Conservation (phyloP, 1,140 invertebrate species). For the Eufriesea mexicana region DNA sequence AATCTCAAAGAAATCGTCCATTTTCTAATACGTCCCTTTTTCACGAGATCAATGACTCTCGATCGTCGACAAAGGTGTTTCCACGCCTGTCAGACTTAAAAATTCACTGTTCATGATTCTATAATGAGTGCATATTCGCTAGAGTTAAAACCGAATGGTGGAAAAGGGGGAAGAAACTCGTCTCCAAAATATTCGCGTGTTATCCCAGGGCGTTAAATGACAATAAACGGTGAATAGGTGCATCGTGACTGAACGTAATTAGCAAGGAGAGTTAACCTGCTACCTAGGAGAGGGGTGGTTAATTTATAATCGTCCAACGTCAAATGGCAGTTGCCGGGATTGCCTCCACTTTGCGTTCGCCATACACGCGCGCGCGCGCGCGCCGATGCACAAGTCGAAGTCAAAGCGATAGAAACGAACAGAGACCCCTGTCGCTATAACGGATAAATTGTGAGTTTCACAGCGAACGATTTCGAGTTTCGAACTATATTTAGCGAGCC, state of each 20-base stretch:
- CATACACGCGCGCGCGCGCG: neutral
- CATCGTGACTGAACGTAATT: neutral
- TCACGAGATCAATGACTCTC: no score
- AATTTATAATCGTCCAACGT: neutral
- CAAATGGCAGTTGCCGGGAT: neutral
- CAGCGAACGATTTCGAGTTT: slow-evolving; percentile 11
- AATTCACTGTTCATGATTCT: no score
- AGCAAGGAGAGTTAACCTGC: neutral
- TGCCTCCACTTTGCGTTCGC: neutral
- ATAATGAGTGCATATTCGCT: no score
- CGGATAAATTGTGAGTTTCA: slow-evolving; percentile 42
- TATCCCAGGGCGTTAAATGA: neutral
- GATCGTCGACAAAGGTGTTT: no score
- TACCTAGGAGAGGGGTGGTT: neutral
- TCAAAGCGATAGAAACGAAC: slow-evolving; percentile 24
- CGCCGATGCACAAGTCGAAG: neutral
- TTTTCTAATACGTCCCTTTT: no score
- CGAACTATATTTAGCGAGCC: slow-evolving; percentile 29
- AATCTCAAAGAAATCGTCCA: no score
- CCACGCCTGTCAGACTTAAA: no score
- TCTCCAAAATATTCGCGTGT: no score
- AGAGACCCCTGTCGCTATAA: slow-evolving; percentile 15
- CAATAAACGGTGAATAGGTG: neutral
- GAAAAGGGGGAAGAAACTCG: no score
- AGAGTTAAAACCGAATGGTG: no score